Evolutionary conservation across 1,140 invertebrate species (phyloP).

Genomic region (Amphibalanus amphitrite): DNA sequence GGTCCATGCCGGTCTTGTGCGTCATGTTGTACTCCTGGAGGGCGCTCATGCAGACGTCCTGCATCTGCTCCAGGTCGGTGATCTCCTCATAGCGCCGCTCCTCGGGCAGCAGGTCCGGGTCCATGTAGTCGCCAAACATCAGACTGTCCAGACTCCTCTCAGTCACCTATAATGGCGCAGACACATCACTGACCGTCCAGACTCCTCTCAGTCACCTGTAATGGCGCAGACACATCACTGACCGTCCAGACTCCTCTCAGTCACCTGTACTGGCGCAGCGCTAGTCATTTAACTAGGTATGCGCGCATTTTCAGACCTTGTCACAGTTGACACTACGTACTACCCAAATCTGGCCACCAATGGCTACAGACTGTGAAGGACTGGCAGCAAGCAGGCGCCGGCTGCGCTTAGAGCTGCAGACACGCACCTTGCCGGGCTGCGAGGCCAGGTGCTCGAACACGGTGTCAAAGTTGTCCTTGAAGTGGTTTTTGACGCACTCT

Average conservation of each 20-base stretch:
- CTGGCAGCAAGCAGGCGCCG: no score
- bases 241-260: constrained; percentile 51
- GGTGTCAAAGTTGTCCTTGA: constrained; percentile 36
- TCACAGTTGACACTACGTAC: no score
- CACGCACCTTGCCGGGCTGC: background rate
- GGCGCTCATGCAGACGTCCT: constrained; percentile 41
- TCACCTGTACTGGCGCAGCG: no score
- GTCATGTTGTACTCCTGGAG: constrained; percentile 72
- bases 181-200: no score
- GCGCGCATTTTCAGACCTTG: no score
- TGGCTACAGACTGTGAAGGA: no score
- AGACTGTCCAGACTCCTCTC: constrained; percentile 51
- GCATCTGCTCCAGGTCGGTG: constrained; percentile 45
- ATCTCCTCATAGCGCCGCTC: constrained; percentile 75
- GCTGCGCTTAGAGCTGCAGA: no score
- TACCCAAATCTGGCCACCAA: no score
- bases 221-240: no score
- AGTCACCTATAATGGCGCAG: no score
- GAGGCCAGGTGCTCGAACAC: constrained; percentile 31
- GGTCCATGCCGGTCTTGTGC: constrained; percentile 72
- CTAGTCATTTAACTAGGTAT: no score
- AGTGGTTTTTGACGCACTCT: constrained; percentile 26
- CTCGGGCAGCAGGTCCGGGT: constrained; percentile 53
- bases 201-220: no score
- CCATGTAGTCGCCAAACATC: constrained; percentile 77